Conservation (phyloP, 2,113 vertebrate genomes). For the Cyanoderma ruficeps region DNA sequence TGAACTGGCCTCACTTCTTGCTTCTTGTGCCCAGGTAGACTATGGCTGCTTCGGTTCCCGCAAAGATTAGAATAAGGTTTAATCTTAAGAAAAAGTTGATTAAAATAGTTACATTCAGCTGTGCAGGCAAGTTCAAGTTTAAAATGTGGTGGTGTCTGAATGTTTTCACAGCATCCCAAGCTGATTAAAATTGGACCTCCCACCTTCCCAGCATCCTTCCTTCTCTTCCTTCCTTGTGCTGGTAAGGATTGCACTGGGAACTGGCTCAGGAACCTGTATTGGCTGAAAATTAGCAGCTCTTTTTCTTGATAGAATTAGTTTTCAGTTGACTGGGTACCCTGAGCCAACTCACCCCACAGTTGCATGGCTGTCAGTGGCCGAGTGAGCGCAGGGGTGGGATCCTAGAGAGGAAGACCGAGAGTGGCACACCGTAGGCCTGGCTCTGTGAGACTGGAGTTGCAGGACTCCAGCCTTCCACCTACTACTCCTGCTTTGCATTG, state of each 20-base stretch:
- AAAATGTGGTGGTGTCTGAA: neutral
- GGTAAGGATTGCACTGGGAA: neutral
- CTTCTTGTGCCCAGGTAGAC: neutral
- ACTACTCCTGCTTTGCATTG: neutral
- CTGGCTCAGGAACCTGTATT: neutral
- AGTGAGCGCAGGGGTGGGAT: neutral
- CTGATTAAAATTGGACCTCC: neutral
- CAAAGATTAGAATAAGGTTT: neutral
- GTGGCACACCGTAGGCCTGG: rapidly evolving
- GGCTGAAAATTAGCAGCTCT: neutral
- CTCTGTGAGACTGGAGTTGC: rapidly evolving
- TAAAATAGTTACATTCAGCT: neutral
- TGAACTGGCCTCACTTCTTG: neutral
- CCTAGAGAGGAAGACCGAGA: neutral
- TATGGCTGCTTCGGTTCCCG: neutral
- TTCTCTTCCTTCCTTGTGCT: neutral
- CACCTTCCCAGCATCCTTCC: neutral
- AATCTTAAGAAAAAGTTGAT: neutral
- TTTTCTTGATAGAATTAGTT: neutral
- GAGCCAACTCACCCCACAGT: rapidly evolving
- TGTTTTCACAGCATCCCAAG: neutral
- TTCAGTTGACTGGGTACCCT: neutral
- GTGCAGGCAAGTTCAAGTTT: neutral
- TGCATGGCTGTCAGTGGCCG: neutral
- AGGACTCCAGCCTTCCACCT: neutral